Percentiles rank a stretch among this genome's conserved stretches.
phyloP scores from a whole-genome alignment of 2,888 invertebrate species.

The Dryocosmus kuriphilus region DNA sequence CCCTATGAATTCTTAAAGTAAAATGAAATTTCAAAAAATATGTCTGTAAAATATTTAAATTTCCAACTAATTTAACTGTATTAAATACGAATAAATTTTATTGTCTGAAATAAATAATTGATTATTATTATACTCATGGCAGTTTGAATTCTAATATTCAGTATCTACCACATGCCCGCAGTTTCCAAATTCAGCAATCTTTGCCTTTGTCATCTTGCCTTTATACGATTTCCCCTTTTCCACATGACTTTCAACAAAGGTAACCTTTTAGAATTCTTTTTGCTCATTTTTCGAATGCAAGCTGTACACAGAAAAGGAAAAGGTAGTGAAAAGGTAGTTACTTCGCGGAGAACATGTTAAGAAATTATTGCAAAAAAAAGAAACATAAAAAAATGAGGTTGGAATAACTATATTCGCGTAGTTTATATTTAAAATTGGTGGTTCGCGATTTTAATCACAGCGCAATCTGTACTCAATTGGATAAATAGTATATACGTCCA shows the following conservation, averaged over 20 bases:
- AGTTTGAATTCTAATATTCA: too few species aligned
- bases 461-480: neutral
- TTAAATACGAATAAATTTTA: too few species aligned
- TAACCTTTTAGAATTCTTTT: neutral
- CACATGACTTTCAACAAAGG: neutral
- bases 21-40: neutral
- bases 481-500: neutral
- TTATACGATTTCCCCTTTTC: too few species aligned
- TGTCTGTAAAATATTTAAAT: too few species aligned
- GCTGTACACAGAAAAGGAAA: neutral
- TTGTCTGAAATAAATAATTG: too few species aligned
- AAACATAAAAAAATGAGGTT: neutral
- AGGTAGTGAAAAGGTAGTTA: neutral
- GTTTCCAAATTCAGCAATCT: neutral
- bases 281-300: neutral
- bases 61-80: too few species aligned
- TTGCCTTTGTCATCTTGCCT: neutral
- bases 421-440: neutral
- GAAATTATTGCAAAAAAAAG: neutral
- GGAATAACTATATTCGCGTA: neutral
- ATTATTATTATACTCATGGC: too few species aligned
- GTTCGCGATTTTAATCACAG: neutral
- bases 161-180: too few species aligned
- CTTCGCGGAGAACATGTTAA: neutral
- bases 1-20: too few species aligned